A percentile compares a stretch with the other conserved stretches of the same genome.
Evolutionary conservation across 2,888 invertebrate genomes (phyloP).

Genomic region (Sarcophaga variegata): DNA sequence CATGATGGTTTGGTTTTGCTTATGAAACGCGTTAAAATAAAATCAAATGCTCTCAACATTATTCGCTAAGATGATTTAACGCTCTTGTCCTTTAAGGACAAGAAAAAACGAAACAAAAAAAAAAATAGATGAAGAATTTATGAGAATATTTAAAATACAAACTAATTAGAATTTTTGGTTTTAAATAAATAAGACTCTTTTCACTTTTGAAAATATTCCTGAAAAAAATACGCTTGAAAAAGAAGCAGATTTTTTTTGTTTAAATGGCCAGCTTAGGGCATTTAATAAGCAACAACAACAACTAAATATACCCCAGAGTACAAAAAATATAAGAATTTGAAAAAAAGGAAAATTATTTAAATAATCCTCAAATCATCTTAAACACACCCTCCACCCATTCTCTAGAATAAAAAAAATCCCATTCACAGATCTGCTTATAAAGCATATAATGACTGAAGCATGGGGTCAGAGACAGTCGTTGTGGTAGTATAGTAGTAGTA

Average conservation of each 20-base stretch:
- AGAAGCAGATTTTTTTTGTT: neutral
- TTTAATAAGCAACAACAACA: constrained; percentile 4
- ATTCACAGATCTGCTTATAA: too few relatives aligned
- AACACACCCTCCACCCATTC: neutral
- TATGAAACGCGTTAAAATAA: too few relatives aligned
- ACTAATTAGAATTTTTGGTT: constrained; percentile 17
- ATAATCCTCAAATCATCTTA: constrained; percentile 31
- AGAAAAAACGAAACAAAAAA: too few relatives aligned
- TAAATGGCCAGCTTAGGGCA: constrained; percentile 6
- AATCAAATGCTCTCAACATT: neutral
- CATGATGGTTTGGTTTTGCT: neutral
- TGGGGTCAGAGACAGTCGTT: too few relatives aligned
- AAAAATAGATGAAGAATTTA: too few relatives aligned
- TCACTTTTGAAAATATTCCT: too few relatives aligned
- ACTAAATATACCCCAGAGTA: neutral
- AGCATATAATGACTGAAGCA: neutral
- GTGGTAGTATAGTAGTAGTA: neutral
- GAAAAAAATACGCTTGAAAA: too few relatives aligned
- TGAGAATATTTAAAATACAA: neutral
- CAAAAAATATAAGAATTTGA: too few relatives aligned
- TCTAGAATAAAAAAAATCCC: neutral
- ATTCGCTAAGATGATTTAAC: neutral
- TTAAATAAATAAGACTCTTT: neutral
- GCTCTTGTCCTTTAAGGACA: too few relatives aligned
- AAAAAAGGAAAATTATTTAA: neutral